Evolutionary conservation across 1,140 invertebrate species (phyloP).

Genomic region (Teleopsis dalmanni): DNA sequence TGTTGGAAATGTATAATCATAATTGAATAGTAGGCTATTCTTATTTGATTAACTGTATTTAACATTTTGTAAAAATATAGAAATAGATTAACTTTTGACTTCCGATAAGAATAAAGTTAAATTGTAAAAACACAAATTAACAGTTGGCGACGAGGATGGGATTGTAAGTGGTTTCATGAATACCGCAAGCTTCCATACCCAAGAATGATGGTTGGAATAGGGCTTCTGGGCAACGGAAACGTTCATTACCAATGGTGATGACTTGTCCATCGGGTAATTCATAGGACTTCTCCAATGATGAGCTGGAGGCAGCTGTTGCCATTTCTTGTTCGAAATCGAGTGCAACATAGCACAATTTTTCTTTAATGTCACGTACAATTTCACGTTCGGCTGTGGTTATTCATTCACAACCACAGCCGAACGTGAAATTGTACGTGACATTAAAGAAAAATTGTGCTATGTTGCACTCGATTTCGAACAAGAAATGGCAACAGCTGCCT

Average conservation of each 20-base stretch:
- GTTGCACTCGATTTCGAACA: conserved; percentile 91
- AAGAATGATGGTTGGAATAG: conserved; percentile 86
- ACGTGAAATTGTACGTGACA: conserved; percentile 86
- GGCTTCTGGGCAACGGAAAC: conserved; percentile 88
- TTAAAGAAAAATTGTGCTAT: conserved; percentile 89
- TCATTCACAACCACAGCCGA: conserved; percentile 77
- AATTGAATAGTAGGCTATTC: too few relatives aligned
- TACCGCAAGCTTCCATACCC: conserved; percentile 75
- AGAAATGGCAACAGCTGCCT: conserved; percentile 88
- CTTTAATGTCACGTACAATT: conserved; percentile 91
- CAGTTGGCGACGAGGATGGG: too few relatives aligned
- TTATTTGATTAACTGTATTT: too few relatives aligned
- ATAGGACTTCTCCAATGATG: conserved; percentile 78
- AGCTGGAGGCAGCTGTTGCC: conserved; percentile 80
- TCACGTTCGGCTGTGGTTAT: conserved; percentile 79
- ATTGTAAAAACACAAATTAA: too few relatives aligned
- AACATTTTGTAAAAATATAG: too few relatives aligned
- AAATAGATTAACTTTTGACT: too few relatives aligned
- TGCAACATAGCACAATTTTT: conserved; percentile 87
- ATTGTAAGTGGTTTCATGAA: conserved; percentile 82
- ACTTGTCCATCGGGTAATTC: conserved; percentile 83
- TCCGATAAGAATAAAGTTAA: too few relatives aligned
- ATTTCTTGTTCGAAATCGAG: conserved; percentile 93
- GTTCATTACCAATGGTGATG: conserved; percentile 89
- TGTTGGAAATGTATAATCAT: too few relatives aligned